These are phyloP conservation scores for Tortrix viridana DNA, from an alignment of 2,888 invertebrate genomes.

Conservation along the genomic window DNA sequence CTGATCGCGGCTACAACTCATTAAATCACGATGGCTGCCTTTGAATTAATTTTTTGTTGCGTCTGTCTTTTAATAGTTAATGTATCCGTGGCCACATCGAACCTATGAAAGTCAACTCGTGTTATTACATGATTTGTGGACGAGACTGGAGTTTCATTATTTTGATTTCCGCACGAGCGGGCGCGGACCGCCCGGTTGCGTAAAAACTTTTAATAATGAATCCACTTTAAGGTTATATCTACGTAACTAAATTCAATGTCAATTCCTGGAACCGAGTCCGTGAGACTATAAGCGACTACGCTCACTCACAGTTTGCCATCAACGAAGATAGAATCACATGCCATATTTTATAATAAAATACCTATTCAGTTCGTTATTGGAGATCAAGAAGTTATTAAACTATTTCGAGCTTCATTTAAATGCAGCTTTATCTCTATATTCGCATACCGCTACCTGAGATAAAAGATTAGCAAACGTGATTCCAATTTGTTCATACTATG, in stretches of 20 bases:
- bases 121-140: constrained; percentile 49
- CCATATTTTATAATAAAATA: no score
- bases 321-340: no score
- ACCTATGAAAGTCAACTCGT: constrained; percentile 44
- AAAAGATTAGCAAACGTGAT: constrained; percentile 6
- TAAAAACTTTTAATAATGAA: constrained; percentile 46
- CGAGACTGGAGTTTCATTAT: constrained; percentile 52
- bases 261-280: background rate
- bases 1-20: constrained; percentile 39
- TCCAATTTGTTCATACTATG: background rate
- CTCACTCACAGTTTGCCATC: no score
- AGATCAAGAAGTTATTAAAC: no score
- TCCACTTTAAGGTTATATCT: constrained; percentile 40
- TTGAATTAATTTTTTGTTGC: constrained; percentile 51
- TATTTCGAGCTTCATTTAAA: no score
- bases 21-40: constrained; percentile 42
- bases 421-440: no score
- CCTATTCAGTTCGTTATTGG: no score
- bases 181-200: constrained; percentile 42
- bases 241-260: background rate
- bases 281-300: no score
- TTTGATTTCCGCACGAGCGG: constrained; percentile 64
- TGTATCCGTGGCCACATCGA: constrained; percentile 51
- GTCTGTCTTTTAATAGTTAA: constrained; percentile 49
- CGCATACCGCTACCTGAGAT: constrained; percentile 1